phyloP scores from a whole-genome alignment of 92 coral and sea anemone genomes.

The Plumapathes pennacea region DNA sequence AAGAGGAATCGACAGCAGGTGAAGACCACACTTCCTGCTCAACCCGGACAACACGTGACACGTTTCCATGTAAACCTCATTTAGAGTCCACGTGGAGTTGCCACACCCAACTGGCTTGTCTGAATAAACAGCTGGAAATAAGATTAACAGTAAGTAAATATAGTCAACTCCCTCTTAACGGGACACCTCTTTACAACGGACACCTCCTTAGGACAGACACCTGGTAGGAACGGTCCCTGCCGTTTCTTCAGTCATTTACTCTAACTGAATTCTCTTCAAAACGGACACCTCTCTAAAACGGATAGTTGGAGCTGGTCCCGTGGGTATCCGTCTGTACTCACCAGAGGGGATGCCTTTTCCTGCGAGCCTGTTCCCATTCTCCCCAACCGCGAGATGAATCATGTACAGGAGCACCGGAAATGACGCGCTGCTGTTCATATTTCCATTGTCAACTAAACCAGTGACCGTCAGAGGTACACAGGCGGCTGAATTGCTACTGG shows the following conservation, averaged over 20 bases:
- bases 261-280: not conserved
- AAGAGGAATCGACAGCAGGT: constrained; percentile 84
- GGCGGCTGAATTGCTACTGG: no score
- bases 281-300: no score
- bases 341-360: constrained; percentile 91
- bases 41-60: constrained; percentile 89
- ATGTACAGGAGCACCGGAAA: constrained; percentile 87
- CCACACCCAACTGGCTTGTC: constrained; percentile 84
- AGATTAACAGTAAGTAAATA: not conserved
- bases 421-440: constrained; percentile 55
- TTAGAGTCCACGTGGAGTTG: constrained; percentile 84
- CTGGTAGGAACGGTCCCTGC: no score
- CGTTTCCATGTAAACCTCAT: constrained; percentile 97
- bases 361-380: constrained; percentile 91
- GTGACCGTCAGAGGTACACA: constrained; percentile 72
- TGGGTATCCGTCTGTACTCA: no score
- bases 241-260: not conserved
- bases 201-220: no score
- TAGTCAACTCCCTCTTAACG: no score
- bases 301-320: no score
- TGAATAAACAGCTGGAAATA: constrained; percentile 62
- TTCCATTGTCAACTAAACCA: constrained; percentile 74
- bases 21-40: constrained; percentile 84
- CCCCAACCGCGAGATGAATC: constrained; percentile 93
- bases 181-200: no score